These are phyloP conservation scores for Acanthosepion esculentum DNA, from an alignment of 2,888 invertebrate species.

Conservation along the genomic window DNA sequence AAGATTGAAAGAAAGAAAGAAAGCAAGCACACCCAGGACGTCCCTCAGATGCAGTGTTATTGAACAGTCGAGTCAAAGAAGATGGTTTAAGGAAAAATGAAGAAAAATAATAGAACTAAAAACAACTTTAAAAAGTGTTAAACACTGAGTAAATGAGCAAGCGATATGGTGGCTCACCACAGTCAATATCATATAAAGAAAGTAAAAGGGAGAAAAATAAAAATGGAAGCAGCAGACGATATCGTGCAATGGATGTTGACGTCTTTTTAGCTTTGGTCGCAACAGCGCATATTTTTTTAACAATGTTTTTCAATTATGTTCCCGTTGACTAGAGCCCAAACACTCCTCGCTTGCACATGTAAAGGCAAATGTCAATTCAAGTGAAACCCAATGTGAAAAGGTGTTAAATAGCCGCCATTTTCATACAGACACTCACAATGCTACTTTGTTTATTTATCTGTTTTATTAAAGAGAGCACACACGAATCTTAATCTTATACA, in stretches of 20 bases:
- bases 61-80: background rate
- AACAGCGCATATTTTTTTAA: constrained; percentile 7
- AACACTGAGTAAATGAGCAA: background rate
- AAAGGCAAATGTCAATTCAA: background rate
- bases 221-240: constrained; percentile 9
- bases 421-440: background rate
- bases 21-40: background rate
- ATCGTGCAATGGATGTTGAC: constrained; percentile 21
- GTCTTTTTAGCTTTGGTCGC: background rate
- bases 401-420: background rate
- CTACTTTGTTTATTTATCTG: background rate
- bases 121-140: background rate
- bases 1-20: background rate
- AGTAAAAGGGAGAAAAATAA: background rate
- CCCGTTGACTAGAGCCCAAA: constrained; percentile 1
- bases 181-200: background rate
- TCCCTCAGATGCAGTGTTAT: background rate
- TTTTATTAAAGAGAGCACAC: background rate
- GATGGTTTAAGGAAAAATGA: background rate
- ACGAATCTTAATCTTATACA: background rate
- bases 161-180: background rate
- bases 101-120: background rate
- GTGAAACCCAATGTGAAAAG: background rate
- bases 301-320: constrained; percentile 14
- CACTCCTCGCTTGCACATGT: background rate